Evolutionary conservation across 2,888 invertebrate species (phyloP), one percentile per base, ranked within the genome.

Genomic region (Argyresthia albistria): DNA sequence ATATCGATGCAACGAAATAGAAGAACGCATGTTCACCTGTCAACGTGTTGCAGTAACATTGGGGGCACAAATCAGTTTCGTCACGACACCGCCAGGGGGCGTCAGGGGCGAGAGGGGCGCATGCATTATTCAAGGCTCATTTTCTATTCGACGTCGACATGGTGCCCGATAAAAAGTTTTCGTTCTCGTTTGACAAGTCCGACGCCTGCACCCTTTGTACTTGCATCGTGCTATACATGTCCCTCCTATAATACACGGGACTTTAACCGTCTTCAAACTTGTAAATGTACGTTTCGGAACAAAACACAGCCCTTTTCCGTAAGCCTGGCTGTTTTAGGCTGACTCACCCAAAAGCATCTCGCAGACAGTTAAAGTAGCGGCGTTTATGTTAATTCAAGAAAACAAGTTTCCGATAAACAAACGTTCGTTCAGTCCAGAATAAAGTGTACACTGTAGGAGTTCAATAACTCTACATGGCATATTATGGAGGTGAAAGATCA

Each of bases 51-150:
- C 53, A 57, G 55, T 58, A 57, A 57, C 60, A 55, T 55, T 58
- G 66, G 58, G 65, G 61, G 68, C 69, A 70, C 75, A 80, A 79
- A 78, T 79, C 79, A 74, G 77, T 79, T 78, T 68, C 57, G 63
- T 62, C 58, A 55, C 57, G 54, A 58, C 59, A 54, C 16, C 10
- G 50, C 14, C 63, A 64, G 60, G 64, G 57, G 66, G 63, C 60
- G 61, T 59, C 61, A 62, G 66, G 63, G 67, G 66, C 66, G 69
- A 63, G 67, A 59, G 63, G 63, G 67, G 64, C 66, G 63, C 70
- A 83, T 87, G 82, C 82, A 86, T 87, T 83, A 86, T 87, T 84
- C 86, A 87, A 75, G 67, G 64, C 81, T 83, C 83, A 84, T 86
- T 51, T 86, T 77, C 83, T 83, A 86, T 86, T 83, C 86, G 80